Percentiles rank a stretch among this genome's conserved stretches.
phyloP scores from a whole-genome alignment of 1,140 invertebrate genomes.

The Nautilus pompilius region DNA sequence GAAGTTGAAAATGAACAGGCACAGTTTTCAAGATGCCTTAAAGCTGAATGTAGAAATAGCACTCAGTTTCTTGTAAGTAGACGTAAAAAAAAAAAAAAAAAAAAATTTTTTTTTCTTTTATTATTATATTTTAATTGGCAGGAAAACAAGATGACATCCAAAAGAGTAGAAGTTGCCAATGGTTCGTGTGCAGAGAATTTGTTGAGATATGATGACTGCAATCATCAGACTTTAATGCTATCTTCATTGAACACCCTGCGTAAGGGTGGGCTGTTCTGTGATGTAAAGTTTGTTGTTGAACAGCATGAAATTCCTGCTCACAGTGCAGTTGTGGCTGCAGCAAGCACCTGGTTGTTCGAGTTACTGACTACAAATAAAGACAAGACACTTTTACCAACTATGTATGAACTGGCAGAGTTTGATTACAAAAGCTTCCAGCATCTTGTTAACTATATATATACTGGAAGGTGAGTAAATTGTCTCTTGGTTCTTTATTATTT shows the following conservation, averaged over 20 bases:
- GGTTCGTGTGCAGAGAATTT: too few species aligned
- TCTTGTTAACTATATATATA: conserved; percentile 79
- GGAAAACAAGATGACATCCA: too few species aligned
- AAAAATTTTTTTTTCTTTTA: too few species aligned
- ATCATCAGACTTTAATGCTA: conserved; percentile 12
- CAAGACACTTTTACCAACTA: conserved; percentile 6
- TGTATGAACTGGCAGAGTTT: conserved; percentile 61
- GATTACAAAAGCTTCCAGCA: conserved; percentile 68
- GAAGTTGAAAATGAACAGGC: too few species aligned
- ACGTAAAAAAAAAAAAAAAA: too few species aligned
- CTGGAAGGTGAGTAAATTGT: conserved; percentile 57
- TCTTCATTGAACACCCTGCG: conserved; percentile 65
- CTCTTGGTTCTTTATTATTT: not conserved
- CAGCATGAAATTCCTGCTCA: conserved; percentile 71
- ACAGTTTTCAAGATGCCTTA: too few species aligned
- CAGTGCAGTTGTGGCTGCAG: conserved; percentile 71
- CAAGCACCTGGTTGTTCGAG: conserved; percentile 74
- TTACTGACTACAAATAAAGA: conserved; percentile 61
- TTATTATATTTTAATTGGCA: too few species aligned
- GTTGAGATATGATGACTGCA: conserved; percentile 7
- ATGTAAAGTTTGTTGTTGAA: conserved; percentile 73
- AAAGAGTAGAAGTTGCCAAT: too few species aligned
- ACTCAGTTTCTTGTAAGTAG: too few species aligned
- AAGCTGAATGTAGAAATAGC: too few species aligned
- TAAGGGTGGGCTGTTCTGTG: conserved; percentile 75